Evolutionary conservation across 2,888 invertebrate genomes (phyloP), one percentile per base, ranked within the genome.

Genomic region (Deroplatys truncata): DNA sequence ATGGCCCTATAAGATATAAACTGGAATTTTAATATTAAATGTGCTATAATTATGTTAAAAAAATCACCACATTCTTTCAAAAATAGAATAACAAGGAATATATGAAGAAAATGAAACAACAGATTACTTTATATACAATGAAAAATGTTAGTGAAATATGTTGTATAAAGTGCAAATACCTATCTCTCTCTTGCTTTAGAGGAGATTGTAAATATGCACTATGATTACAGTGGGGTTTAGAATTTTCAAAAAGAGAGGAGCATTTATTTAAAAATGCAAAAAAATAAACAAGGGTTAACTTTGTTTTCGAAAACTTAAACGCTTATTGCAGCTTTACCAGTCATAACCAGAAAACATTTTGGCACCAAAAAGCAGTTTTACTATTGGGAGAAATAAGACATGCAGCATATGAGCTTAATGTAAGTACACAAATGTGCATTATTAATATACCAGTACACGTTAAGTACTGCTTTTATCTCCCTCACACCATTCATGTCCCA

Each of bases 1-100:
- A 82, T 82, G 86, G 83, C 87, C 82, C 87, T 87, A 87, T 43
- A 87, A 83, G 82, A 83, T 87, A 87, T 83, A 56, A 86, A 29
- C 56, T 86, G 31, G 72, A 86, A 86, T 86, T 31, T 86, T 82
- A 86, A 82, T 86, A 82, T 28, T 82, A 85, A 28, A 28, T 49
- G 28, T 85, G 25, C 25, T 85, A 85, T 85, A 35, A 43, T 85
- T 85, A 85, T 28, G 28, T 49, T 29, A 84, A 85, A 85, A 72
- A 49, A 72, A 86, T 49, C 29, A 72, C 82, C 31, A 86, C 86
- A 72, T 49, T 86, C 86, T 72, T 86, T 86, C 25, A 82, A 86
- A 82, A 86, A 82, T 31, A 82, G 82, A 72, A 29, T 72, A 72
- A 72, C 56, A 72, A 72, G 56, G 56, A 72, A 72, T 72, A 72